Evolutionary conservation across 2,888 invertebrate species (phyloP), one percentile per base, ranked within the genome.

Genomic region (Cybosia mesomella): DNA sequence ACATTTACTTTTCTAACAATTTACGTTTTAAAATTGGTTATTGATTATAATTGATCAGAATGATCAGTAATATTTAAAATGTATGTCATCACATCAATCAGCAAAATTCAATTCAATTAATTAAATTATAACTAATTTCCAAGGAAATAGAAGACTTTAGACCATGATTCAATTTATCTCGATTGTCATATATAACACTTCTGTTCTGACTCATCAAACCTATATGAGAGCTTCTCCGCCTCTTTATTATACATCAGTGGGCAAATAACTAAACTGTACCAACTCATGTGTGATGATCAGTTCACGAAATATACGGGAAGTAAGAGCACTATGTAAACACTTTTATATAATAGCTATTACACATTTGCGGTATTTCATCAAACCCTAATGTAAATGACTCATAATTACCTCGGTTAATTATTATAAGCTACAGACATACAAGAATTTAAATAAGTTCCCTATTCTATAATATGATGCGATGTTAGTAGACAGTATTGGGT

Each of bases 1-100:
- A 73, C n/a, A 61, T 32, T 64, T 72, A 73, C 58, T 70, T 57
- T 66, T 60, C 70, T 78, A 77, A 70, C 18, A 78, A 80, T 79
- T 80, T 81, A 74, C 64, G 28, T 36, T 71, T 72, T 59, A 67
- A 69, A 67, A 67, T 69, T 64, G 68, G 72, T 80, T 73, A 71
- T 58, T n/a, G n/a, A n/a, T n/a, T n/a, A n/a, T n/a, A n/a, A n/a
- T n/a, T n/a, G n/a, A n/a, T n/a, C n/a, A n/a, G 67, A 64, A 49
- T 60, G 28, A 63, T 71, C 39, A 57, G 58, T 57, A 71, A 63
- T 43, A 76, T 68, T 68, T 62, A 70, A 78, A 71, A 55, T 13
- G 54, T 22, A 24, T n/a, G n/a, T n/a, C 49, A 49, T 49, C n/a
- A 49, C 49, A 49, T n/a, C 75, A 73, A 66, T 73, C 73, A 79